A percentile compares a stretch with the other conserved stretches of the same genome.
Evolutionary conservation across 2,888 invertebrate species (phyloP).

Genomic region (Pyralis farinalis): DNA sequence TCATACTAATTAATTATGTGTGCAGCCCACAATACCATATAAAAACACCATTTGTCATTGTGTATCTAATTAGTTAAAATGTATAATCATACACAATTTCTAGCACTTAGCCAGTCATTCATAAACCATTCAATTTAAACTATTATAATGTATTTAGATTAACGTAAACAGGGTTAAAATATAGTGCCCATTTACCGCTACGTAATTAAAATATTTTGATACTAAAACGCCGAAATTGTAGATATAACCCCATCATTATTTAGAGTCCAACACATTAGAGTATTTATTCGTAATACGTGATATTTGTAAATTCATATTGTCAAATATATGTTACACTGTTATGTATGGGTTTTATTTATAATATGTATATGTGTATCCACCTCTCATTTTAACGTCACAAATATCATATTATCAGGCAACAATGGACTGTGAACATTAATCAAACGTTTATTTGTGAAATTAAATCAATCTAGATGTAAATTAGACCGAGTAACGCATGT

Average conservation of each 20-base stretch:
- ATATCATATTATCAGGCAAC: constrained; percentile 2
- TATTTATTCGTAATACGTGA: constrained; percentile 58
- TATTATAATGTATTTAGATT: constrained; percentile 23
- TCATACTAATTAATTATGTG: constrained; percentile 28
- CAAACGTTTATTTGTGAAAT: too few relatives aligned
- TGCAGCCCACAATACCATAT: not conserved
- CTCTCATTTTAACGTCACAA: constrained; percentile 15
- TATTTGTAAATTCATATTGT: constrained; percentile 73
- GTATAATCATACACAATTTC: constrained; percentile 31
- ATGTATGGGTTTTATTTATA: constrained; percentile 73
- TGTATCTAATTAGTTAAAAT: constrained; percentile 34
- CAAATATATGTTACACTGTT: constrained; percentile 77
- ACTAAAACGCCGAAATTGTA: constrained; percentile 18
- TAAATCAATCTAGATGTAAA: constrained; percentile 21
- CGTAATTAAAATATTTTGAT: constrained; percentile 24
- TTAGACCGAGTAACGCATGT: constrained; percentile 29
- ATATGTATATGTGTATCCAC: constrained; percentile 12
- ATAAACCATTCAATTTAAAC: constrained; percentile 11
- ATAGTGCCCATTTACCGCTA: constrained; percentile 25
- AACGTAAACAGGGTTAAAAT: constrained; percentile 29
- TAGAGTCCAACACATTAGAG: constrained; percentile 37
- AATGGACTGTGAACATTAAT: constrained; percentile 8
- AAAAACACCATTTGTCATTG: not conserved
- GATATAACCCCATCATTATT: constrained; percentile 25
- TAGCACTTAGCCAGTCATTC: constrained; percentile 37